These are phyloP conservation scores for Limnephilus lunatus DNA, from an alignment of 2,888 invertebrate genomes.

Conservation along the genomic window DNA sequence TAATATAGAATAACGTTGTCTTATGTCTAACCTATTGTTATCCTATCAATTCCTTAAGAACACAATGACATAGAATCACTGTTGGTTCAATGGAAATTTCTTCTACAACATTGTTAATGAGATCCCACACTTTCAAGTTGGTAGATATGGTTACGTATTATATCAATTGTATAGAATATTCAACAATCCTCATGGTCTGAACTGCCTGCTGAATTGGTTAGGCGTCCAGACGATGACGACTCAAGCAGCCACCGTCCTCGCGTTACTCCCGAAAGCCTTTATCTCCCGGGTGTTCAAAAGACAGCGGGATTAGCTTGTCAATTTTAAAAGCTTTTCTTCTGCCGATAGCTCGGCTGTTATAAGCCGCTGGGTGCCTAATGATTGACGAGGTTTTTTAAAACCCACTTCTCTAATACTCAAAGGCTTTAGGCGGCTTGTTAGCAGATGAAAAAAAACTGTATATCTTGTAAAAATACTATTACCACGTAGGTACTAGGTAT, in stretches of 20 bases:
- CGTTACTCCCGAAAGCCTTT: background rate
- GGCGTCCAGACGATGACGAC: background rate
- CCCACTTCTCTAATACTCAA: background rate
- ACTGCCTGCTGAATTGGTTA: background rate
- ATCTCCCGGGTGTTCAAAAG: background rate
- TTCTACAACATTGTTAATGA: background rate
- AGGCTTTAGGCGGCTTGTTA: background rate
- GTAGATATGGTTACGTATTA: background rate
- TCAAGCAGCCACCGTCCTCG: background rate
- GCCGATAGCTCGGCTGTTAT: background rate
- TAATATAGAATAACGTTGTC: background rate
- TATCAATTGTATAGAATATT: background rate
- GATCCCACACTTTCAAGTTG: background rate
- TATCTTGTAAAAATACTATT: background rate
- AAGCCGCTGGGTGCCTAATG: background rate
- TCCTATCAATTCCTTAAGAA: background rate
- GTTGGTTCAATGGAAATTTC: background rate
- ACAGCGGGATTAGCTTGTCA: background rate
- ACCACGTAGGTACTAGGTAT: background rate
- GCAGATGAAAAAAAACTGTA: background rate
- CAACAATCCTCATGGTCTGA: too few species aligned
- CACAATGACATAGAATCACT: too few species aligned
- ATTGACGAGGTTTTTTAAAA: background rate
- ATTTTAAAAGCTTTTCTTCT: background rate
- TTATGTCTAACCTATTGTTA: background rate